Evolutionary conservation across 2,888 invertebrate species (phyloP).

Genomic region (Teinopalpus imperialis): DNA sequence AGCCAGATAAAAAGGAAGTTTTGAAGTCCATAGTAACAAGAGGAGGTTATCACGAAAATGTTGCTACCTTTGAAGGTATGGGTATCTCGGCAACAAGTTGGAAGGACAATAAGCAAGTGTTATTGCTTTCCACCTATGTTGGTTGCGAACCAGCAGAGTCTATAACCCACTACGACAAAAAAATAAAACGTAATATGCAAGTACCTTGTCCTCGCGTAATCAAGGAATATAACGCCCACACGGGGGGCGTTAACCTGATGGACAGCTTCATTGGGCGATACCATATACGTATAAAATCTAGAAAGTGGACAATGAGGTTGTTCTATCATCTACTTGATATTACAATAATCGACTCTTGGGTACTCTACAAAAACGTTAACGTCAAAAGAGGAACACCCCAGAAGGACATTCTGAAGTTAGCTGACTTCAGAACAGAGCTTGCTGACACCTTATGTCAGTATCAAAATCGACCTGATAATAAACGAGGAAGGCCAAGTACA

Average conservation of each 20-base stretch:
- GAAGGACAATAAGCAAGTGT: conserved; percentile 40
- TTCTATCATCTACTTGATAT: conserved; percentile 43
- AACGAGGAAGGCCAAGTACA: conserved; percentile 41
- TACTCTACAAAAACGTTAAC: conserved; percentile 43
- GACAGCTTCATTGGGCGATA: conserved; percentile 42
- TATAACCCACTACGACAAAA: conserved; percentile 26
- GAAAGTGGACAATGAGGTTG: conserved; percentile 40
- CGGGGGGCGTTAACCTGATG: conserved; percentile 35
- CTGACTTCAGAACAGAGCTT: conserved; percentile 42
- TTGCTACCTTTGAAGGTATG: conserved; percentile 36
- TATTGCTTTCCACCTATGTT: conserved; percentile 43
- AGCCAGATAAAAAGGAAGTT: conserved; percentile 39
- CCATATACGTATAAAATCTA: conserved; percentile 36
- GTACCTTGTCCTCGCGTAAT: conserved; percentile 40
- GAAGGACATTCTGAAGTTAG: conserved; percentile 41
- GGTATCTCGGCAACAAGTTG: conserved; percentile 39
- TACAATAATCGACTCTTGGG: conserved; percentile 45
- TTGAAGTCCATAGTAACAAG: conserved; percentile 39
- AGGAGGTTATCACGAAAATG: conserved; percentile 42
- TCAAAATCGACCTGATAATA: conserved; percentile 39
- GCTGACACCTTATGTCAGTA: conserved; percentile 40
- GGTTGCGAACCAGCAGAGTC: conserved; percentile 40
- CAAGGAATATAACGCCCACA: conserved; percentile 38
- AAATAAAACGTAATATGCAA: conserved; percentile 34
- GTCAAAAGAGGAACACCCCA: conserved; percentile 37